Percentiles rank a stretch among this genome's conserved stretches.
Conservation (phyloP, 2,797 vertebrate genomes). For the Microctenopoma steveboyesi region DNA sequence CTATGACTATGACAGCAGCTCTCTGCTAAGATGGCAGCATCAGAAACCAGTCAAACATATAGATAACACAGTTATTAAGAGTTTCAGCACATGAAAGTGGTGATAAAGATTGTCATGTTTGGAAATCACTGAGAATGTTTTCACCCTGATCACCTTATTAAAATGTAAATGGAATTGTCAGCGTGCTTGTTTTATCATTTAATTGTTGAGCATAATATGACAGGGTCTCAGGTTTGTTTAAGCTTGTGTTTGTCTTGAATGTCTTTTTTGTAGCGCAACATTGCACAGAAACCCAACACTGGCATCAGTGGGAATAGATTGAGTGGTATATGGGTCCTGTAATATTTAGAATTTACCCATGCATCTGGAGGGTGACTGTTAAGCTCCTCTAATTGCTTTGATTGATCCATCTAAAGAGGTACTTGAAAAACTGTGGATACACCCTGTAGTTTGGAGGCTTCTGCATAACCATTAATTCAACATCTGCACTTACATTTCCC, state of each 20-base stretch:
- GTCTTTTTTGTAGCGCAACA: slow-evolving; percentile 29
- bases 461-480: slow-evolving; percentile 27
- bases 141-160: slow-evolving; percentile 20
- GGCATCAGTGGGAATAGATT: slow-evolving; percentile 40
- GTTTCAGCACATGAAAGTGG: slow-evolving; percentile 8
- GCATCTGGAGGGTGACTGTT: slow-evolving; percentile 61
- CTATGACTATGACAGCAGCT: slow-evolving; percentile 7
- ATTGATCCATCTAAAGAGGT: slow-evolving; percentile 70
- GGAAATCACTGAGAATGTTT: slow-evolving; percentile 22
- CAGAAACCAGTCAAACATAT: slow-evolving; percentile 31
- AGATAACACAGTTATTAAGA: slow-evolving; percentile 27
- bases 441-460: slow-evolving; percentile 40
- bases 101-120: slow-evolving; percentile 37
- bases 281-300: slow-evolving; percentile 41
- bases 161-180: slow-evolving; percentile 27
- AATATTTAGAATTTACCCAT: slow-evolving; percentile 67
- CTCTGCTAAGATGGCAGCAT: slow-evolving; percentile 22
- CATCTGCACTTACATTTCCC: slow-evolving; percentile 20
- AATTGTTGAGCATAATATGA: slow-evolving; percentile 35
- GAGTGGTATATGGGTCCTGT: slow-evolving; percentile 38
- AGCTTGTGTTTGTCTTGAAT: slow-evolving; percentile 35
- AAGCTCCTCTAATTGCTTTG: slow-evolving; percentile 67
- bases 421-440: slow-evolving; percentile 54
- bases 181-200: slow-evolving; percentile 39
- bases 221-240: slow-evolving; percentile 32